phyloP scores from a whole-genome alignment of 2,113 vertebrate genomes.

The Gallinago media region DNA sequence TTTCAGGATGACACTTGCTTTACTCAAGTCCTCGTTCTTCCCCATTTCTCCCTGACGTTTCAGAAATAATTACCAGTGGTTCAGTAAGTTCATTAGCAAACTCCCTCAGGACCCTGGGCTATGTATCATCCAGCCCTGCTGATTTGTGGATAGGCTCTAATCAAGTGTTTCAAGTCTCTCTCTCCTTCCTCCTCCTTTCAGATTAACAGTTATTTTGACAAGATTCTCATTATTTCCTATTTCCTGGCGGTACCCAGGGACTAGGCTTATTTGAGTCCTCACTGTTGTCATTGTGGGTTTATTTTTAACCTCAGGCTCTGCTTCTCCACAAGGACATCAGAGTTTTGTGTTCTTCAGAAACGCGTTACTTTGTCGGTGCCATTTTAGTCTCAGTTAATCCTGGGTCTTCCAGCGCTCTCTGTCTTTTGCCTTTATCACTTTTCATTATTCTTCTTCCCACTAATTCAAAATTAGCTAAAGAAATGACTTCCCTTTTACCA shows the following conservation, averaged over 20 bases:
- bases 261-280: slow-evolving; percentile 63
- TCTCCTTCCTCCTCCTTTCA: slow-evolving; percentile 53
- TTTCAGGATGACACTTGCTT: slow-evolving; percentile 11
- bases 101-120: slow-evolving; percentile 59
- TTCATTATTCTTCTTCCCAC: background rate
- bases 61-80: slow-evolving; percentile 64
- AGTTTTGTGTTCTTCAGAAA: slow-evolving; percentile 33
- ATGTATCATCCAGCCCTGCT: slow-evolving; percentile 53
- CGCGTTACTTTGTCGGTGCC: background rate
- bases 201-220: slow-evolving; percentile 68
- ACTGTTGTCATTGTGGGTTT: slow-evolving; percentile 58
- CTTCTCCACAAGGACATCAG: slow-evolving; percentile 48
- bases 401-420: background rate
- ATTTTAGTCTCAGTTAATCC: background rate
- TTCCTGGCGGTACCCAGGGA: slow-evolving; percentile 50
- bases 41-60: slow-evolving; percentile 48
- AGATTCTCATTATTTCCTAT: slow-evolving; percentile 67
- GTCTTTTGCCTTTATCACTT: background rate
- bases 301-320: slow-evolving; percentile 63
- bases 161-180: slow-evolving; percentile 57
- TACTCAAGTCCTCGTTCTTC: background rate
- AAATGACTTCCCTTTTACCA: background rate
- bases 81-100: slow-evolving; percentile 70
- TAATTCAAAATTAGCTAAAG: background rate
- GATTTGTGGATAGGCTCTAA: slow-evolving; percentile 59